Evolutionary conservation across 2,888 invertebrate genomes (phyloP), one percentile per base, ranked within the genome.

Genomic region (Caradrina kadenii): DNA sequence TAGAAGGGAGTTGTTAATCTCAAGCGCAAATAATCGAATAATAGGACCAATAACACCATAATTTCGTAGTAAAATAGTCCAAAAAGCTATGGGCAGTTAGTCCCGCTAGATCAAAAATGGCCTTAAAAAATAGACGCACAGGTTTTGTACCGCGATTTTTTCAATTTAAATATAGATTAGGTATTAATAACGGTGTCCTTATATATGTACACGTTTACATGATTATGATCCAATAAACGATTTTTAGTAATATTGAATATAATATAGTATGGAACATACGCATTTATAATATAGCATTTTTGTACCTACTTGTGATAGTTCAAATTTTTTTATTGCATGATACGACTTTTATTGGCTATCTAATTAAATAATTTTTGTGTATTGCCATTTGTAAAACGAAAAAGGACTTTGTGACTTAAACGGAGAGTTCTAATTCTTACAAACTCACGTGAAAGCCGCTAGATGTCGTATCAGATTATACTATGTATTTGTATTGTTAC

Each of bases 231-330:
- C 79, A 82, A 82, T 84, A 79, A 84, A 85, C 71, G 58, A 73
- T 82, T 76, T 80, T 78, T 82, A 69, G 71, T 85, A 73, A 73
- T 79, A 83, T 76, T 62, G 74, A 76, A 80, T 79, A 79, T 71
- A n/a, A n/a, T 80, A 84, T 78, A 64, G 77, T 83, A 84, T 85
- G 73, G 54, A 80, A 83, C 87, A 87, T 88, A 88, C 81, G 90
- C 90, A 91, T 92, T 91, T 91, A 89, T 87, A 86, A 87, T 87
- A 86, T 92, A 92, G 91, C 90, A 92, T 92, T 93, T 92, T 91
- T 87, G 26, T 91, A 91, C 84, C 80, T 88, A 88, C 80, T 87
- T 90, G 90, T 91, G 88, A 91, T 93, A 92, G 91, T 85, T 76
- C 81, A 83, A 80, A 72, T 83, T 63, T 59, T 87, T 87, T 86